Evolutionary conservation across 2,797 vertebrate genomes (phyloP).

Genomic region (Parauchenoglanis ngamensis): DNA sequence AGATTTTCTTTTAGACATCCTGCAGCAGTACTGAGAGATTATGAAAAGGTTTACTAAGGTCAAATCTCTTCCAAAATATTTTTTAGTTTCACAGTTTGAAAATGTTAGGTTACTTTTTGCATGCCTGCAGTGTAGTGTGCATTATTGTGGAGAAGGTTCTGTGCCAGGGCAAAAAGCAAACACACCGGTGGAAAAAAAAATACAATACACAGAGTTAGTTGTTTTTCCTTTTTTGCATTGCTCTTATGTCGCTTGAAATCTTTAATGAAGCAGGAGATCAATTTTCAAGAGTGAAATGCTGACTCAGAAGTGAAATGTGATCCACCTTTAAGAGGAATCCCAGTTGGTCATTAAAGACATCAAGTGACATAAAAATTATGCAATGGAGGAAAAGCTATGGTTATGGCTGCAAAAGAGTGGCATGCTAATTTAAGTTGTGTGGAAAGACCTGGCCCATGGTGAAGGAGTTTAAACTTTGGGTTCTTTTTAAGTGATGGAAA

Average conservation of each 20-base stretch:
- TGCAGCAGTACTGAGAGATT: neutral
- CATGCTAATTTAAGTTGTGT: neutral
- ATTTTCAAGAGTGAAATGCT: neutral
- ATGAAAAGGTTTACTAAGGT: neutral
- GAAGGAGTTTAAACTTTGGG: neutral
- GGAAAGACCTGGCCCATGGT: neutral
- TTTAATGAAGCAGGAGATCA: no score
- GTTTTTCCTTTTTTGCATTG: neutral
- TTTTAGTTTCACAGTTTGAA: neutral
- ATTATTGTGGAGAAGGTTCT: neutral
- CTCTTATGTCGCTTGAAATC: neutral
- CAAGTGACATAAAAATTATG: neutral
- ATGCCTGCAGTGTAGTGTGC: neutral
- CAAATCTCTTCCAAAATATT: neutral
- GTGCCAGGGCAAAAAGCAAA: neutral
- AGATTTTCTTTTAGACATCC: neutral
- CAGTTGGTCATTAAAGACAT: neutral
- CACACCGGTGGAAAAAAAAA: neutral
- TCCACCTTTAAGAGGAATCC: neutral
- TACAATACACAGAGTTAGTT: neutral
- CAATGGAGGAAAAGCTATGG: neutral
- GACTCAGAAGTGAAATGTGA: neutral
- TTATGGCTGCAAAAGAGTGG: neutral
- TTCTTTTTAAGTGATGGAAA: neutral
- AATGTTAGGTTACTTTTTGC: neutral